phyloP scores from a whole-genome alignment of 2,113 vertebrate species.

The Rhineura floridana region DNA sequence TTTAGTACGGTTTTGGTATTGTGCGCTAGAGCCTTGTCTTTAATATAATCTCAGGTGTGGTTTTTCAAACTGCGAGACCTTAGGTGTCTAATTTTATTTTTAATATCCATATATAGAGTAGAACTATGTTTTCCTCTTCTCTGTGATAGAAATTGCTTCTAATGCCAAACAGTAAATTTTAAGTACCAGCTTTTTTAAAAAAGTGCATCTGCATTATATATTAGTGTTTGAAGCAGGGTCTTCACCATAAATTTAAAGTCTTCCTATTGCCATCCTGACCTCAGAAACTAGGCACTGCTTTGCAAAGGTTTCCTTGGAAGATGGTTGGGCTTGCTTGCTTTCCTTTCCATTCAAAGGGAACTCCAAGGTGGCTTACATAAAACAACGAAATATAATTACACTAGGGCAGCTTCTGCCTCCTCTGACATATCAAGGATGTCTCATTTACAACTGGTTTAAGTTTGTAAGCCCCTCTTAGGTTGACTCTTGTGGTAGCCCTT shows the following conservation, averaged over 20 bases:
- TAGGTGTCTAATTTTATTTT: no score
- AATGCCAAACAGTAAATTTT: background rate
- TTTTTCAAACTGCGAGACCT: background rate
- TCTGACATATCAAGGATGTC: background rate
- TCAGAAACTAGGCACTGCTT: background rate
- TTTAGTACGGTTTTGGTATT: slow-evolving; percentile 16
- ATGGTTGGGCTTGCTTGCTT: no score
- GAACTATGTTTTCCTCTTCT: no score
- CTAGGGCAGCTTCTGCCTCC: background rate
- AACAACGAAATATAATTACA: background rate
- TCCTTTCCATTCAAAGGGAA: background rate
- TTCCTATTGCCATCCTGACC: background rate
- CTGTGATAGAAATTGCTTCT: background rate
- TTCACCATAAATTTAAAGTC: no score
- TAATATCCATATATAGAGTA: background rate
- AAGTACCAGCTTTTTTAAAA: background rate
- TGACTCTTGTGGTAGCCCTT: background rate
- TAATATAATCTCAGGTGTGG: background rate
- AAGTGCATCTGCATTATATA: background rate
- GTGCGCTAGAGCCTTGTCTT: background rate
- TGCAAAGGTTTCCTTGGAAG: background rate
- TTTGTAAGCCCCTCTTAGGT: background rate
- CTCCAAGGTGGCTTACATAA: background rate
- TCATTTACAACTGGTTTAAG: background rate
- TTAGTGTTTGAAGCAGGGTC: background rate